phyloP scores from a whole-genome alignment of 2,113 vertebrate species.

The Zapus hudsonius region DNA sequence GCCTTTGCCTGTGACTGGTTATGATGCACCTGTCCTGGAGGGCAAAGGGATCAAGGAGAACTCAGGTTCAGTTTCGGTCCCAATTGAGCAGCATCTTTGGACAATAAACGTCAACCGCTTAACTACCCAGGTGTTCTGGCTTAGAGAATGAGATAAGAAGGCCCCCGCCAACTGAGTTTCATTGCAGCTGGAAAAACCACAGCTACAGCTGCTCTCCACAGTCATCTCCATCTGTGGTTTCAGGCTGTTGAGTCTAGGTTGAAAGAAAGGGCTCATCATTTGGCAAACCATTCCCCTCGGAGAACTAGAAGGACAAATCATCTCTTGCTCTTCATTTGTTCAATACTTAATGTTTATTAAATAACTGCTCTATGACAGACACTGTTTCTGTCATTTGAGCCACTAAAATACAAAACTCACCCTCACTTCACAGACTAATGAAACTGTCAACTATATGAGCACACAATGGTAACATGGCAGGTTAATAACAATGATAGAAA shows the following conservation, averaged over 20 bases:
- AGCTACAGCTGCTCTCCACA: neutral
- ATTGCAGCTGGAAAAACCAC: neutral
- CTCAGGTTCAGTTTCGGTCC: neutral
- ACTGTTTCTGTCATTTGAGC: neutral
- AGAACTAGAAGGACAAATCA: neutral
- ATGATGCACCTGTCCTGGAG: neutral
- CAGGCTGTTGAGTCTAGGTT: neutral
- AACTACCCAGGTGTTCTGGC: neutral
- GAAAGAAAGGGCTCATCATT: neutral
- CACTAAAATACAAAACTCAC: neutral
- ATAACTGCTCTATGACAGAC: neutral
- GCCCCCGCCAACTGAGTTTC: neutral
- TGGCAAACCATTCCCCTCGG: neutral
- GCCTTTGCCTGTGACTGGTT: neutral
- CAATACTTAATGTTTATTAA: neutral
- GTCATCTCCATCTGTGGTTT: neutral
- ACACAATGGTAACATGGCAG: neutral
- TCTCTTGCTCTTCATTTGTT: neutral
- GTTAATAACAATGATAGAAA: neutral
- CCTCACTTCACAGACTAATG: neutral
- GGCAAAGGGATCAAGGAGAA: neutral
- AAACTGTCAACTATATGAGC: neutral
- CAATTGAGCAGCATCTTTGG: neutral
- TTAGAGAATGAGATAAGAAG: neutral
- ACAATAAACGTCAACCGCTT: neutral